These are phyloP conservation scores for Pycnonotus jocosus DNA, from an alignment of 2,113 vertebrate genomes.

Conservation along the genomic window DNA sequence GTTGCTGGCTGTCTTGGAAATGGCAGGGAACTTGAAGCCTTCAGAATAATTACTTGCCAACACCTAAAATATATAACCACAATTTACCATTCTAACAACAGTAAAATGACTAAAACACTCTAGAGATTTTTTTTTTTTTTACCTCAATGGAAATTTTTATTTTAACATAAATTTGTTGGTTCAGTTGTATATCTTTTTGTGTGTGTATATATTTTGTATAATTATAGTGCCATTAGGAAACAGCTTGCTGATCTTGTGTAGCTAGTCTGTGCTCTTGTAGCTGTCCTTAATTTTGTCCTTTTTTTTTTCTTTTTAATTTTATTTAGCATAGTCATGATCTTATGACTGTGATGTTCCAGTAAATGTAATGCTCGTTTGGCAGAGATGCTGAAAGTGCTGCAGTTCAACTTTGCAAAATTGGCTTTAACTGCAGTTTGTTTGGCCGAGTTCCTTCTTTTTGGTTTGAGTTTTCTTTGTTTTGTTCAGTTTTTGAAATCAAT, in stretches of 20 bases:
- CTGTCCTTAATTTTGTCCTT: slow-evolving; percentile 82
- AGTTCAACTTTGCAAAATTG: slow-evolving; percentile 78
- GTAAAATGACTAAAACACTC: slow-evolving; percentile 78
- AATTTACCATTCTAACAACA: slow-evolving; percentile 76
- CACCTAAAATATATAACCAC: slow-evolving; percentile 71
- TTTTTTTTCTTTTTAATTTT: slow-evolving; percentile 42
- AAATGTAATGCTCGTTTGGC: slow-evolving; percentile 78
- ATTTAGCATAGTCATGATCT: slow-evolving; percentile 78
- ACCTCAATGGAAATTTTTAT: slow-evolving; percentile 62
- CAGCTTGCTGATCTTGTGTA: slow-evolving; percentile 84
- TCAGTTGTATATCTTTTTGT: slow-evolving; percentile 58
- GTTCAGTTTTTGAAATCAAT: slow-evolving; percentile 73
- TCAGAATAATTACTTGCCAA: slow-evolving; percentile 72
- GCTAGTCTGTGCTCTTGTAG: slow-evolving; percentile 83
- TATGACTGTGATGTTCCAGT: slow-evolving; percentile 77
- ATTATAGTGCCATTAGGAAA: slow-evolving; percentile 74
- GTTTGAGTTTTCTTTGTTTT: slow-evolving; percentile 78
- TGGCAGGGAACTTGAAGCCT: slow-evolving; percentile 62
- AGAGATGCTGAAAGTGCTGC: slow-evolving; percentile 79
- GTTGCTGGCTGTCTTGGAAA: slow-evolving; percentile 74
- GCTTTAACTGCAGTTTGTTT: slow-evolving; percentile 83
- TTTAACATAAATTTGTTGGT: slow-evolving; percentile 63
- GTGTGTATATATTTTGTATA: slow-evolving; percentile 71
- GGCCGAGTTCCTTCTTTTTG: slow-evolving; percentile 79
- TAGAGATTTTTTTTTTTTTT: slow-evolving; percentile 59